These are phyloP conservation scores for Pantherophis guttatus DNA, from an alignment of 2,113 vertebrate species.

Conservation along the genomic window DNA sequence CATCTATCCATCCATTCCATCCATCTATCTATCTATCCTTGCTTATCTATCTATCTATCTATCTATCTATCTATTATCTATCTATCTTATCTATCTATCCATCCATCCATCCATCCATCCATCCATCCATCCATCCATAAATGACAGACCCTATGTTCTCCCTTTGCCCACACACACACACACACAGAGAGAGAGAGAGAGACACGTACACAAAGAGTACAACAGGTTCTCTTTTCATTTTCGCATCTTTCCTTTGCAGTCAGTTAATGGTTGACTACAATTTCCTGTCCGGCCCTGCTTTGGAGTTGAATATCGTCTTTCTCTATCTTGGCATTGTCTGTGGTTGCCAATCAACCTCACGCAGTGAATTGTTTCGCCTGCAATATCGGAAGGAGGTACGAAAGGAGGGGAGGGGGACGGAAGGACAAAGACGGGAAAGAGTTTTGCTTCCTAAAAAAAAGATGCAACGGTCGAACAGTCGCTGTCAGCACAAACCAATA, in stretches of 20 bases:
- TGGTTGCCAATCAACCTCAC: neutral
- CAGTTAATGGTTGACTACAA: neutral
- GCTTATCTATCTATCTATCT: too few species aligned
- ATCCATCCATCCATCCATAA: too few species aligned
- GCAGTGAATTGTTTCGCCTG: neutral
- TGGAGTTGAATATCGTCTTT: neutral
- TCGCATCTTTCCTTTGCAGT: neutral
- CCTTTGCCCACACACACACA: neutral
- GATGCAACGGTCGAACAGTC: neutral
- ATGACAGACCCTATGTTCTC: neutral
- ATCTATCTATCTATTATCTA: too few species aligned
- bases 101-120: too few species aligned
- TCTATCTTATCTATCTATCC: too few species aligned
- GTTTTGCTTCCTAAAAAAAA: neutral
- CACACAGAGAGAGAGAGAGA: too few species aligned
- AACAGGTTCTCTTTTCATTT: neutral
- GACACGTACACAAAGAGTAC: neutral
- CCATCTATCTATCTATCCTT: too few species aligned
- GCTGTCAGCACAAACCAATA: neutral
- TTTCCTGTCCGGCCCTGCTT: neutral
- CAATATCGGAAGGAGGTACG: neutral
- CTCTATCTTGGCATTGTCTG: neutral
- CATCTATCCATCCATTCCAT: too few species aligned
- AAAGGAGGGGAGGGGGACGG: neutral
- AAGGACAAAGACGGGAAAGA: neutral